phyloP scores from a whole-genome alignment of 1,140 invertebrate genomes.

The Zaprionus tsacasi region DNA sequence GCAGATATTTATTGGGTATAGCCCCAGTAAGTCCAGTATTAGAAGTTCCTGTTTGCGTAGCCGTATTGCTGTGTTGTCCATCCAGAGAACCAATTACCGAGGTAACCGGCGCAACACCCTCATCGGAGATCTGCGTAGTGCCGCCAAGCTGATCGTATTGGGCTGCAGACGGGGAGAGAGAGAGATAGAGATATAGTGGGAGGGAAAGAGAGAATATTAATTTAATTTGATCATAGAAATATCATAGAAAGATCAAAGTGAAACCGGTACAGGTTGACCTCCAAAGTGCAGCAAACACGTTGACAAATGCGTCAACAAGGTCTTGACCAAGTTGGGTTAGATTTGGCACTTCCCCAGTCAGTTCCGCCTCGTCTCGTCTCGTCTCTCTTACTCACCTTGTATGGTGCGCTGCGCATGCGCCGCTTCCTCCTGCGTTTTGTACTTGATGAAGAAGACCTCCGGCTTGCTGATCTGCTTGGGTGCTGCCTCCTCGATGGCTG shows the following conservation, averaged over 20 bases:
- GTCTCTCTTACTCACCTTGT: slow-evolving; percentile 66
- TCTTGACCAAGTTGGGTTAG: slow-evolving; percentile 16
- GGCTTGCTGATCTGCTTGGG: slow-evolving; percentile 89
- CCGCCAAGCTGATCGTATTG: slow-evolving; percentile 83
- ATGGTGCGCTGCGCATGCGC: slow-evolving; percentile 82
- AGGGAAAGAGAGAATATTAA: not conserved
- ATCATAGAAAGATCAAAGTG: slow-evolving; percentile 15
- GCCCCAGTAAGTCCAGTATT: slow-evolving; percentile 17
- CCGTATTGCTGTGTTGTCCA: slow-evolving; percentile 27
- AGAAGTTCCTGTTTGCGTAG: not conserved
- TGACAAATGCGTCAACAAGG: slow-evolving; percentile 46
- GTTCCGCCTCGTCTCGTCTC: not conserved
- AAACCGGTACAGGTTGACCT: slow-evolving; percentile 39
- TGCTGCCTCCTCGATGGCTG: slow-evolving; percentile 85
- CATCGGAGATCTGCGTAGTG: slow-evolving; percentile 77
- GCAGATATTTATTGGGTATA: slow-evolving; percentile 65
- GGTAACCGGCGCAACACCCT: slow-evolving; percentile 76
- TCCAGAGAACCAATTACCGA: slow-evolving; percentile 78
- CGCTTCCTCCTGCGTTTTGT: slow-evolving; percentile 88
- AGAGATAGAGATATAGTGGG: not conserved
- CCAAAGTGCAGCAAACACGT: slow-evolving; percentile 5
- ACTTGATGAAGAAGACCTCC: slow-evolving; percentile 91
- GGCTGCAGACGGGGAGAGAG: slow-evolving; percentile 39
- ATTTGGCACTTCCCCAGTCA: not conserved
- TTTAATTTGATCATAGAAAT: slow-evolving; percentile 3